Conservation (phyloP, 53 echinoderm and acorn worm species). For the Zoroaster sp. region DNA sequence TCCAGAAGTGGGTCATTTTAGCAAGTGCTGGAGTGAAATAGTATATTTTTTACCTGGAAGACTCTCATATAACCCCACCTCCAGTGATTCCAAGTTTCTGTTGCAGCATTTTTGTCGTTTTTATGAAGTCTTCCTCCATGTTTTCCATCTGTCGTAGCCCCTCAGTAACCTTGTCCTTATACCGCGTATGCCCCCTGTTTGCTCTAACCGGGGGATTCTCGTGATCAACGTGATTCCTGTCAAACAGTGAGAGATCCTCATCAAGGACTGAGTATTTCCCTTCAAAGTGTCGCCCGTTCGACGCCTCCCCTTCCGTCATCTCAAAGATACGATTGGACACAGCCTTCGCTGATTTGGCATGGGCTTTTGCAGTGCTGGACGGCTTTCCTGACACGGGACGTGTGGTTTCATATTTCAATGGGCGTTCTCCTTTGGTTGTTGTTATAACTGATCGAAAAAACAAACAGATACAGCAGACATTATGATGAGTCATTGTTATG, state of each 20-base stretch:
- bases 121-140: constrained; percentile 88
- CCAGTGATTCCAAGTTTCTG: constrained; percentile 80
- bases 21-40: too few relatives aligned
- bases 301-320: constrained; percentile 25
- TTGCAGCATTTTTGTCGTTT: constrained; percentile 84
- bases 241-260: neutral
- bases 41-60: too few relatives aligned
- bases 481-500: too few relatives aligned
- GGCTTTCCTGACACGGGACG: constrained; percentile 81
- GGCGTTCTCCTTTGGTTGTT: constrained; percentile 77
- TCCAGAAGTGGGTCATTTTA: too few relatives aligned
- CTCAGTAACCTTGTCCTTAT: constrained; percentile 64
- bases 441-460: constrained; percentile 36
- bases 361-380: constrained; percentile 18
- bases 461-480: too few relatives aligned
- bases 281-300: neutral
- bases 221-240: neutral
- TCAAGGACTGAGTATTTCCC: neutral
- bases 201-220: neutral
- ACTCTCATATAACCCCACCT: constrained; percentile 32
- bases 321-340: constrained; percentile 1
- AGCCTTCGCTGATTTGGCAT: constrained; percentile 69
- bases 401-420: constrained; percentile 92
- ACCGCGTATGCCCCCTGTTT: constrained; percentile 53
- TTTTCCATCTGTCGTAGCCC: constrained; percentile 67